Percentiles rank a stretch among this genome's conserved stretches.
Evolutionary conservation across 2,797 vertebrate genomes (phyloP).

Genomic region (Brachymystax lenok): DNA sequence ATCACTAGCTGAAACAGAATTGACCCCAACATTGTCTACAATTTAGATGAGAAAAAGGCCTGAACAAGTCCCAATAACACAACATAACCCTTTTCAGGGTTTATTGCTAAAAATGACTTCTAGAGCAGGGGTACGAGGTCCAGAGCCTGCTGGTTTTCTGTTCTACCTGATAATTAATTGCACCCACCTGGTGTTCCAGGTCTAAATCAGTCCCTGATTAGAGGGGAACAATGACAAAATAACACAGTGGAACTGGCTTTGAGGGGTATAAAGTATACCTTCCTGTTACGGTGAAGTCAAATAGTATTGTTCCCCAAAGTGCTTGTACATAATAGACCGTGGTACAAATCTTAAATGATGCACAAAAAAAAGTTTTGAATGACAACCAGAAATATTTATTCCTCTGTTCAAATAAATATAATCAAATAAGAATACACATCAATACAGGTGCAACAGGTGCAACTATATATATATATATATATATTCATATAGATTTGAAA

Average conservation of each 20-base stretch:
- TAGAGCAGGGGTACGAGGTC: too few species aligned
- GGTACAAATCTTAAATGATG: not conserved
- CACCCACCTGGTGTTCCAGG: too few species aligned
- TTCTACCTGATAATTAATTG: too few species aligned
- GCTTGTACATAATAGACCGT: not conserved
- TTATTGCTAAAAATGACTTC: too few species aligned
- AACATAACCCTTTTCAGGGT: not conserved
- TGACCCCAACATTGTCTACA: not conserved
- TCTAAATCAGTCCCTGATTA: too few species aligned
- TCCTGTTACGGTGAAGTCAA: not conserved
- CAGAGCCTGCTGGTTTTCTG: too few species aligned
- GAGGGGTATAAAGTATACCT: too few species aligned
- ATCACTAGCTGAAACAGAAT: not conserved
- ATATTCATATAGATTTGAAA: conserved; percentile 40
- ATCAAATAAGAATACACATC: conserved; percentile 54
- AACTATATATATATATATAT: conserved; percentile 28
- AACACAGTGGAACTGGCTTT: too few species aligned
- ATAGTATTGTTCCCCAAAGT: not conserved
- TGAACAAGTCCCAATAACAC: not conserved
- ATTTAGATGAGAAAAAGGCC: too few species aligned
- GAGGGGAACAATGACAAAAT: too few species aligned
- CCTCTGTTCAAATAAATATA: conserved; percentile 73
- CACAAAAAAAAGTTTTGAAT: not conserved
- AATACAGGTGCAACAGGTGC: conserved; percentile 54
- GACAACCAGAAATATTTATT: conserved; percentile 68